Base-by-base conservation (phyloP, 2,797 vertebrate species). In the Chiloscyllium punctatum region DNA sequence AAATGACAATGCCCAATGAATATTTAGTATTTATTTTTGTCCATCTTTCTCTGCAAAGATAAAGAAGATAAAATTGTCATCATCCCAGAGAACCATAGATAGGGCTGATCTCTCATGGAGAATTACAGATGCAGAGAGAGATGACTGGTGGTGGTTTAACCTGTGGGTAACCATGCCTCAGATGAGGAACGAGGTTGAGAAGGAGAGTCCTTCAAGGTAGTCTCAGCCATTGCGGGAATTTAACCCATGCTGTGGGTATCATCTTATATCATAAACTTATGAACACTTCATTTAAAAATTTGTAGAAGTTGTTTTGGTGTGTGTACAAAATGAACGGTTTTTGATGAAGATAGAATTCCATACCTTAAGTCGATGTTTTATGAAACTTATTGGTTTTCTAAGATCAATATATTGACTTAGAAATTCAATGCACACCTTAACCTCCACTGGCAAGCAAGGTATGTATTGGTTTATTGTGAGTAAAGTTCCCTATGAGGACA, bases 11-110 rank as follows among this genome's bases (percentile, higher is more conserved):
- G 96, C 96, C 96, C 96, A 96, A 96, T 96, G 96, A 97, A 97
- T 96, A 97, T 97, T 97, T 97, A 97, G 97, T 96, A 96, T 94
- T 96, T 91, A 96, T 90, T 62, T 1, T 96, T 96, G 95, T 95
- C 95, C 96, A 42, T 95, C 95, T 96, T 95, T 95, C 96, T 77
- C 96, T 96, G 96, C 96, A 96, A 62, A 62, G 8, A 11, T 11
- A 62, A 62, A 62, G 57, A 13, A 62, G 57, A 3, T 62, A 62
- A 62, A 62, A 11, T 62, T 62, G 57, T 62, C 57, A 62, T 62
- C 1, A 57, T 62, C 57, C 57, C 9, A 62, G 8, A 62, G 57
- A 7, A 62, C 57, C 57, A 62, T 62, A 62, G 11, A 62, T 62
- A 62, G 11, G 57, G 57, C 57, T 62, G 57, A 57, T 62, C 8